A percentile compares a stretch with the other conserved stretches of the same genome.
phyloP scores from a whole-genome alignment of 2,113 vertebrate species.

The Rhabdomys dilectus region DNA sequence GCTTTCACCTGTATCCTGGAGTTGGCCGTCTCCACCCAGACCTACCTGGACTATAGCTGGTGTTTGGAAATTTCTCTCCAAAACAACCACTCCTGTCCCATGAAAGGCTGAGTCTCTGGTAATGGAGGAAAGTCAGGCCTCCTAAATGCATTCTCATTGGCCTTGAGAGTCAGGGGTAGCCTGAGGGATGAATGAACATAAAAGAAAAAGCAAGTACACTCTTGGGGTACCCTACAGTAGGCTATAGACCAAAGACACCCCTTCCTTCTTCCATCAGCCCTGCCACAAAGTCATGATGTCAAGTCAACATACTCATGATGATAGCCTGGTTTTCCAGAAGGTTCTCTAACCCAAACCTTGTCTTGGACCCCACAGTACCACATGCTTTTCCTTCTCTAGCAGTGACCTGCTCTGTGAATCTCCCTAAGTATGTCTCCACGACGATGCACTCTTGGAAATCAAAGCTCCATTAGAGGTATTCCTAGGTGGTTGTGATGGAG shows the following conservation, averaged over 20 bases:
- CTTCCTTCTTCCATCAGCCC: neutral
- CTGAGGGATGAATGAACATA: rapidly evolving
- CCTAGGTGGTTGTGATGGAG: neutral
- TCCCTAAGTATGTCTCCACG: neutral
- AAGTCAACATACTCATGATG: rapidly evolving
- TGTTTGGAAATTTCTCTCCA: no score
- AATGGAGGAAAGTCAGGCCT: neutral
- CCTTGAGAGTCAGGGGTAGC: neutral
- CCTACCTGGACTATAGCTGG: neutral
- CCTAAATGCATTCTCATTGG: rapidly evolving
- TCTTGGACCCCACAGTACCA: no score
- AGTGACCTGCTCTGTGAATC: rapidly evolving
- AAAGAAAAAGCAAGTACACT: rapidly evolving
- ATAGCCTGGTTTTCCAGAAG: neutral
- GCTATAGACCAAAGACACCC: no score
- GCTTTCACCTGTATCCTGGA: neutral
- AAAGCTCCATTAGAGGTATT: no score
- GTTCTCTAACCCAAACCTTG: neutral
- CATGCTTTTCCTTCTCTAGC: neutral
- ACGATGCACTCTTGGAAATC: neutral
- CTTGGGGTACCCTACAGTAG: rapidly evolving
- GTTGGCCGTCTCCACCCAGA: neutral
- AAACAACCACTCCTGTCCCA: neutral
- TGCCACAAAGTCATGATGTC: rapidly evolving
- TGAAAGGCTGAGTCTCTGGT: neutral